Conservation (phyloP, 2,888 invertebrate genomes). For the Calliphora vomitoria region DNA sequence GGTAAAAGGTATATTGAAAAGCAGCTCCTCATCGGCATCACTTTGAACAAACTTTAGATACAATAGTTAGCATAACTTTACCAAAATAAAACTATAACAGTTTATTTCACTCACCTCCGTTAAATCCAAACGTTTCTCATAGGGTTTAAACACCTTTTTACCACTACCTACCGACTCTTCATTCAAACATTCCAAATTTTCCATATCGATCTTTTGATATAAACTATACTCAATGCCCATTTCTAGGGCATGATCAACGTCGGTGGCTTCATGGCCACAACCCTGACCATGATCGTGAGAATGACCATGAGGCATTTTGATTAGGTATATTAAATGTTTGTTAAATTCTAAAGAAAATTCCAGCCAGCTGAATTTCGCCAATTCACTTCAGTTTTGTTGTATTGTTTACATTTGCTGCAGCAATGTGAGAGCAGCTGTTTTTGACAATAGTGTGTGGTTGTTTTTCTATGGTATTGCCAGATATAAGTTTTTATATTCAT, state of each 20-base stretch:
- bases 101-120: conserved; percentile 86
- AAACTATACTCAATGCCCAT: conserved; percentile 87
- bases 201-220: conserved; percentile 94
- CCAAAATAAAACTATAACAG: background rate
- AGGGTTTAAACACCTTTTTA: conserved; percentile 95
- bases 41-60: conserved; percentile 94
- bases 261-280: conserved; percentile 83
- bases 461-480: background rate
- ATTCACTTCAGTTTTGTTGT: background rate
- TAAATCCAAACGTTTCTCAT: conserved; percentile 93
- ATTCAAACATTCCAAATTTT: conserved; percentile 95
- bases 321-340: background rate
- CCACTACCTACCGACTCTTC: conserved; percentile 95
- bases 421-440: conserved; percentile 19
- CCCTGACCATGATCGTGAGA: conserved; percentile 81
- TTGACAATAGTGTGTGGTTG: background rate
- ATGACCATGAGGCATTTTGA: conserved; percentile 83
- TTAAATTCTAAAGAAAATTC: background rate
- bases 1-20: conserved; percentile 98
- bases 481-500: background rate
- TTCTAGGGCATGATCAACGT: conserved; percentile 83
- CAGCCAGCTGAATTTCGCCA: background rate
- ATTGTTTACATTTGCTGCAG: background rate
- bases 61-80: background rate
- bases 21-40: conserved; percentile 97